Conservation (phyloP, 2,113 vertebrate genomes). For the Nothocercus nigrocapillus region DNA sequence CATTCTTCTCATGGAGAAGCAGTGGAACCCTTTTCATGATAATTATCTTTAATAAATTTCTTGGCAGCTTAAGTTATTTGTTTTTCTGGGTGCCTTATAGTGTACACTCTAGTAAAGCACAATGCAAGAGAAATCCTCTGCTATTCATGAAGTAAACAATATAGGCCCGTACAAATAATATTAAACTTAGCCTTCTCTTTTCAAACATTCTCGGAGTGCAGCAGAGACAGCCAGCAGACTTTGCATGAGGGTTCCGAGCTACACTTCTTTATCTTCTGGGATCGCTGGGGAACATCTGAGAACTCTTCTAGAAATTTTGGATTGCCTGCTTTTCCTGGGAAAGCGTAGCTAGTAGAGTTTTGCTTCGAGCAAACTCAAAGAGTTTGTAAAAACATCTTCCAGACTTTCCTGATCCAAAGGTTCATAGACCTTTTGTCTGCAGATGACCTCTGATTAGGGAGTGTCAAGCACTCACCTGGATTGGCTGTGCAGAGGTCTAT, state of each 20-base stretch:
- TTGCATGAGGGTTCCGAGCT: not conserved
- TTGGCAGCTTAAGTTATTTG: conserved; percentile 23
- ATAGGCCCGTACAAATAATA: not conserved
- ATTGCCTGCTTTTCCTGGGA: not conserved
- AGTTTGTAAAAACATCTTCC: no score
- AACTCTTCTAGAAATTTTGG: not conserved
- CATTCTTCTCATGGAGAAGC: not conserved
- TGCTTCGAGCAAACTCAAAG: no score
- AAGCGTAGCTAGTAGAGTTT: no score
- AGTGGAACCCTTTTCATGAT: not conserved
- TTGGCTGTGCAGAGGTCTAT: no score
- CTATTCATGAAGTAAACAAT: not conserved
- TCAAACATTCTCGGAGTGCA: not conserved
- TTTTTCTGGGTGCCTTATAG: conserved; percentile 40
- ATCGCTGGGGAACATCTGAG: not conserved
- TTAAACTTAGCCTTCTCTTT: not conserved
- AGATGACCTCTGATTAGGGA: no score
- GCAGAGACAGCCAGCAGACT: not conserved
- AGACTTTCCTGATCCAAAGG: no score
- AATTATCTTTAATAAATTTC: conserved; percentile 45
- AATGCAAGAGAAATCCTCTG: not conserved
- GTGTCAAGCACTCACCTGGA: no score
- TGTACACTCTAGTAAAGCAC: conserved; percentile 55
- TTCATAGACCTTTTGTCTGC: no score
- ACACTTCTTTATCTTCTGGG: not conserved